Percentiles rank a stretch among this genome's conserved stretches.
These are phyloP conservation scores for Corythaixoides concolor DNA, from an alignment of 2,113 vertebrate genomes.

Conservation along the genomic window DNA sequence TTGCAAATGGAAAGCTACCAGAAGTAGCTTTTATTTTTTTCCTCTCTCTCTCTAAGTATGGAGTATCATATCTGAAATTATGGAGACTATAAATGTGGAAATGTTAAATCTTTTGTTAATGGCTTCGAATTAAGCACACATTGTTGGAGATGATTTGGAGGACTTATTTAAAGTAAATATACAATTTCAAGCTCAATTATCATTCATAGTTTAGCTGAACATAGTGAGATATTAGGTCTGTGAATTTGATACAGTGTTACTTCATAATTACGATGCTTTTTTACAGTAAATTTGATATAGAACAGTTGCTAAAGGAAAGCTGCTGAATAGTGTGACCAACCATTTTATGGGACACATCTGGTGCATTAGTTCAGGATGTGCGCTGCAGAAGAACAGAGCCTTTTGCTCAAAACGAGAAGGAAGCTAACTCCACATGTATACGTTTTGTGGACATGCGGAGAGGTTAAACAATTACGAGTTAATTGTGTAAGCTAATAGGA, in stretches of 20 bases:
- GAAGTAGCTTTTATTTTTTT: background rate
- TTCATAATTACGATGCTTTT: slow-evolving; percentile 77
- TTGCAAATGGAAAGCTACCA: background rate
- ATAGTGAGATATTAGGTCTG: slow-evolving; percentile 56
- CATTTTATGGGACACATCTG: slow-evolving; percentile 81
- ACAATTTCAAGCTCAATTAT: slow-evolving; percentile 79
- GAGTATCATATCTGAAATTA: slow-evolving; percentile 59
- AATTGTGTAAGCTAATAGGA: slow-evolving; percentile 70
- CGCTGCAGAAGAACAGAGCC: slow-evolving; percentile 71
- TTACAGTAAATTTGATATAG: slow-evolving; percentile 79
- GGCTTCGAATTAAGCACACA: slow-evolving; percentile 67
- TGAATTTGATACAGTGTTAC: slow-evolving; percentile 75
- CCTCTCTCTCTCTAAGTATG: background rate
- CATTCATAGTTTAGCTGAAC: slow-evolving; percentile 65
- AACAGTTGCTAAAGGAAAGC: slow-evolving; percentile 78
- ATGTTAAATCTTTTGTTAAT: slow-evolving; percentile 72
- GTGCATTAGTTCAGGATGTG: slow-evolving; percentile 80
- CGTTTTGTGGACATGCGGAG: slow-evolving; percentile 42
- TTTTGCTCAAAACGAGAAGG: slow-evolving; percentile 65
- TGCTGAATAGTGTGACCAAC: slow-evolving; percentile 77
- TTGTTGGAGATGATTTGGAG: slow-evolving; percentile 67
- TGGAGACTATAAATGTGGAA: slow-evolving; percentile 68
- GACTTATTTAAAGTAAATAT: slow-evolving; percentile 79
- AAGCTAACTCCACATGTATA: slow-evolving; percentile 71
- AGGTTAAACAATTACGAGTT: slow-evolving; percentile 66